Evolutionary conservation across 2,797 vertebrate species (phyloP), one percentile per base, ranked within the genome.

Genomic region (Xenopus petersii): DNA sequence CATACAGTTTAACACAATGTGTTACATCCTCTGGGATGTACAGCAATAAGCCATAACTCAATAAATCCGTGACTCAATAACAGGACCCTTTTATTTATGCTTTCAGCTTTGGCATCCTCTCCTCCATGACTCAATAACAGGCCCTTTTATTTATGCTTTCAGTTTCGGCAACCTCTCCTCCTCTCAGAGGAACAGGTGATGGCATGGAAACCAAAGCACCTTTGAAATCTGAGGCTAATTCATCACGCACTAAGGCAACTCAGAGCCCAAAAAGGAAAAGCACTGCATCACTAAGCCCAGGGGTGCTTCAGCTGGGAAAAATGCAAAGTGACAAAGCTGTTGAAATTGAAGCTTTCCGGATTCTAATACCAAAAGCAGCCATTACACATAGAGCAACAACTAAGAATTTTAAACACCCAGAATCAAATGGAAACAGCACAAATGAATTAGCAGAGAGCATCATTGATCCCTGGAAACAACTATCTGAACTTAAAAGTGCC

Each of bases 131-230:
- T 21, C 21, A 21, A 21, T 21, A 21, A 21, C 21, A 21, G 21
- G 5, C 21, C 26, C 36, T 42, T 7, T 42, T 9, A 42, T 42
- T 51, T 51, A 10, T 51, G 6, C 11, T 82, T 79, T 58, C 79
- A 91, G 88, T 33, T 86, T 88, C 68, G 77, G 84, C 86, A 49
- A 82, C 87, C 66, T 77, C 81, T 0, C 88, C 92, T 76, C 93
- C 93, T 4, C 33, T 99, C 64, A 91, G 98, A 83, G 93, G 95
- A 58, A 87, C 96, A 47, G 98, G 96, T 5, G 98, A 99, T 93
- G 98, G 98, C 83, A 99, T 98, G 98, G 98, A 99, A 92, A 98
- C 88, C 0, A 90, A 95, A 80, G 93, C 94, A 77, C 81, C 90
- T 0, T 69, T 80, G 5, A 85, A 83, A 49, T 60, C 86, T 0